A percentile compares a stretch with the other conserved stretches of the same genome.
These are phyloP conservation scores for Hafferia zeledoni DNA, from an alignment of 2,797 vertebrate genomes.

Conservation along the genomic window DNA sequence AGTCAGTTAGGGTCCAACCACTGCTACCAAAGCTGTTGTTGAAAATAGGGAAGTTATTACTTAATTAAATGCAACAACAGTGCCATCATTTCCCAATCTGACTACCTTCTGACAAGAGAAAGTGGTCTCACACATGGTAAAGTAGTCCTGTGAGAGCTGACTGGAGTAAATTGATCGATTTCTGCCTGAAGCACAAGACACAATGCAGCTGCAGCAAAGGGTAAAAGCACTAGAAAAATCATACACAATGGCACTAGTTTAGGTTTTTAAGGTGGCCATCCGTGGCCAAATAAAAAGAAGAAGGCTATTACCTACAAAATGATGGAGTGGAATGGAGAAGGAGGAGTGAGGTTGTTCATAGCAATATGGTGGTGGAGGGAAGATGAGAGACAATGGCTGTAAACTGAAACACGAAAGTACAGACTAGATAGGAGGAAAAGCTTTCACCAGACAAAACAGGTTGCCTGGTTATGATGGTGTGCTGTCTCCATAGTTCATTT, in stretches of 20 bases:
- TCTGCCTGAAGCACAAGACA: not conserved
- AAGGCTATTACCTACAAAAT: not conserved
- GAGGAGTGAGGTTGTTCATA: not conserved
- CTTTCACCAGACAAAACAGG: not conserved
- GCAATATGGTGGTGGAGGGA: fast-evolving
- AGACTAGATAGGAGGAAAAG: not conserved
- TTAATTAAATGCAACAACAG: not conserved
- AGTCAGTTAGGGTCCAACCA: not conserved
- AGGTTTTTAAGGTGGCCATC: not conserved
- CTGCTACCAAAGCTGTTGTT: not conserved
- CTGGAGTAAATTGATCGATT: not conserved
- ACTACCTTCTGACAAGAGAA: not conserved
- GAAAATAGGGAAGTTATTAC: not conserved
- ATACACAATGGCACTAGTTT: not conserved
- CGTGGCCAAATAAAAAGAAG: not conserved
- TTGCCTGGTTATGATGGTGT: not conserved
- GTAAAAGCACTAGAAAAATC: not conserved
- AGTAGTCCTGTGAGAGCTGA: not conserved
- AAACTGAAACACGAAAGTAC: not conserved
- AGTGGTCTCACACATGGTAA: not conserved
- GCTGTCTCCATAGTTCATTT: not conserved
- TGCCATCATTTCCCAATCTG: not conserved
- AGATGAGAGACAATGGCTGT: fast-evolving
- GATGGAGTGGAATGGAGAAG: not conserved
- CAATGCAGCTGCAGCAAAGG: not conserved